phyloP scores from a whole-genome alignment of 2,797 vertebrate species.

The Enteromius thamalakanensis region DNA sequence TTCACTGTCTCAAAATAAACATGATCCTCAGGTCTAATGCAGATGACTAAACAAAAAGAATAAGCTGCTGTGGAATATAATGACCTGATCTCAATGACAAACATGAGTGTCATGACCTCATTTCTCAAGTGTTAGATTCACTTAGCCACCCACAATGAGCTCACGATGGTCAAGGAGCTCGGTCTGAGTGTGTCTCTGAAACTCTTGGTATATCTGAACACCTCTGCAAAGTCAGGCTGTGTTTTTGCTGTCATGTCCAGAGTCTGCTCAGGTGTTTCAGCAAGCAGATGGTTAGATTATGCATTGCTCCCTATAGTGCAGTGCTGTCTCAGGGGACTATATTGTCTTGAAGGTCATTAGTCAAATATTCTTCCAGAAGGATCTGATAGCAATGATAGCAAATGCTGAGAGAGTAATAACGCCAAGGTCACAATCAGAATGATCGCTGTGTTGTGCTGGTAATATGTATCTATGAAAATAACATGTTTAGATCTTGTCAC shows the following conservation, averaged over 20 bases:
- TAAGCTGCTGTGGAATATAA: slow-evolving; percentile 23
- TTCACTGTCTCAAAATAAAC: slow-evolving; percentile 1
- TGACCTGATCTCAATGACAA: slow-evolving; percentile 65
- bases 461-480: slow-evolving; percentile 5
- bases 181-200: slow-evolving; percentile 18
- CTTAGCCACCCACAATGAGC: slow-evolving; percentile 59
- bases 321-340: slow-evolving; percentile 49
- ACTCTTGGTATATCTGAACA: background rate
- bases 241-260: slow-evolving; percentile 36
- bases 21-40: slow-evolving; percentile 30
- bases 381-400: slow-evolving; percentile 4
- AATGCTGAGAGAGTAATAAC: background rate
- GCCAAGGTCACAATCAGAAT: slow-evolving; percentile 22
- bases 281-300: slow-evolving; percentile 75
- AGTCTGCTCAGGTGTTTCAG: slow-evolving; percentile 61
- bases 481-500: background rate
- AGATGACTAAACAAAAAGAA: slow-evolving; percentile 36
- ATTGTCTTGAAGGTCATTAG: slow-evolving; percentile 68
- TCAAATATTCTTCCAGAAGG: slow-evolving; percentile 67
- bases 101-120: slow-evolving; percentile 64
- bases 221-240: slow-evolving; percentile 41
- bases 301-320: slow-evolving; percentile 61
- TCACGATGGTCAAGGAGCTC: slow-evolving; percentile 50
- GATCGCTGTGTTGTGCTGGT: background rate
- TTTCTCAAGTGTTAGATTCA: slow-evolving; percentile 61